Base-by-base conservation (phyloP, 2,888 invertebrate genomes). In the Drosophila antonietae region DNA sequence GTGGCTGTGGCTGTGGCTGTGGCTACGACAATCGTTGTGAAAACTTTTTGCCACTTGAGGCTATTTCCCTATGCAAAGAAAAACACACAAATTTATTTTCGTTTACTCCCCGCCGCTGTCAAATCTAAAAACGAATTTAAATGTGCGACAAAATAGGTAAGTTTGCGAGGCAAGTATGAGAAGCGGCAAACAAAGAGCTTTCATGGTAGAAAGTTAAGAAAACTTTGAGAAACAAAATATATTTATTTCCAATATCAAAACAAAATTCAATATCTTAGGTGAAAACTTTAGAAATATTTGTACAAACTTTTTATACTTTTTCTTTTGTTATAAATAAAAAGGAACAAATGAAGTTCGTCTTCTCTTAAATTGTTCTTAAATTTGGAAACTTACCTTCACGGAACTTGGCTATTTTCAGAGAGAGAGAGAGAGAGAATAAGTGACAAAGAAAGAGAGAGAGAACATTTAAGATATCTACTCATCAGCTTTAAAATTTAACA, bases 41-140 rank as follows among this genome's bases (percentile, higher is more conserved):
- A 73, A 78, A 80, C 60, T 75, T 78, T 65, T 55, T 18, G 43
- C 2, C 62, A 58, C 77, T 55, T 49, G 33, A 18, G 69, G 73
- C 73, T 46, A 66, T 80, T 80, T 73, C 65, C 51, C 67, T 65
- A 59, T 63, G 63, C 55, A 63, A 46, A 49, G 9, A 60, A 62
- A 68, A 61, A 59, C 56, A 64, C 43, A 58, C 53, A 51, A 68
- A 65, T 60, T 73, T 52, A 18, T 33, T 31, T 41, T 20, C 8
- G 2, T 20, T 23, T 46, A 14, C 8, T 18, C 49, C 3, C 12
- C 12, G 15, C 28, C n/a, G 2, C 23, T 10, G 18, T 18, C 51
- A 52, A 78, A 6, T 56, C 18, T 7, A 35, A 33, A 33, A 44
- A 10, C 44, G 15, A 60, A 57, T 58, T 46, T 15, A 63, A 69